Conservation (phyloP, 2,888 invertebrate genomes). For the Miltochrista miniata region DNA sequence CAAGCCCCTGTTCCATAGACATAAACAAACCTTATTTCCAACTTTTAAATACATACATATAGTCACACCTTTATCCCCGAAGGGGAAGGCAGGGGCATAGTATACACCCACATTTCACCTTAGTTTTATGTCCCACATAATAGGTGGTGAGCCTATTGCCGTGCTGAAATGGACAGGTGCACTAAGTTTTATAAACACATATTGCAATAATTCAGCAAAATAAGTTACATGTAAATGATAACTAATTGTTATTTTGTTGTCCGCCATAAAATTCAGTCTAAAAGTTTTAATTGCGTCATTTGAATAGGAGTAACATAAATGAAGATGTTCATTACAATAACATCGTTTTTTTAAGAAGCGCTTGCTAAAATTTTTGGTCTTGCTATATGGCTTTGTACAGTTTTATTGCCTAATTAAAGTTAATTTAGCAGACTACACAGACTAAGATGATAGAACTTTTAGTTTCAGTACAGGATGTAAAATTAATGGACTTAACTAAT, state of each 20-base stretch:
- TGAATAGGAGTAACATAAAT: constrained; percentile 28
- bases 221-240: constrained; percentile 17
- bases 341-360: constrained; percentile 4
- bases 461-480: constrained; percentile 7
- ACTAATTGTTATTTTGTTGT: constrained; percentile 34
- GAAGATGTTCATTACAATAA: constrained; percentile 25
- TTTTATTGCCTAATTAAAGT: constrained; percentile 11
- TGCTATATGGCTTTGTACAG: constrained; percentile 9
- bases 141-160: too few relatives aligned
- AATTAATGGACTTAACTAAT: constrained; percentile 9
- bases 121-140: too few relatives aligned
- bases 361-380: not conserved
- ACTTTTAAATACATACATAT: too few relatives aligned
- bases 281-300: constrained; percentile 34
- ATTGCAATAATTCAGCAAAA: constrained; percentile 5
- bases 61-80: too few relatives aligned
- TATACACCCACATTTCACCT: too few relatives aligned
- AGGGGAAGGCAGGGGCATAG: too few relatives aligned
- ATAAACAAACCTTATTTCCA: constrained; percentile 12
- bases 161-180: too few relatives aligned
- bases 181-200: constrained; percentile 16
- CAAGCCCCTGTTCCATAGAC: not conserved
- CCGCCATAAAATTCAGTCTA: constrained; percentile 24
- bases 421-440: constrained; percentile 6
- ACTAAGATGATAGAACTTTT: constrained; percentile 9